Evolutionary conservation across 1,140 invertebrate species (phyloP), one percentile per base, ranked within the genome.

Genomic region (Grapholita molesta): DNA sequence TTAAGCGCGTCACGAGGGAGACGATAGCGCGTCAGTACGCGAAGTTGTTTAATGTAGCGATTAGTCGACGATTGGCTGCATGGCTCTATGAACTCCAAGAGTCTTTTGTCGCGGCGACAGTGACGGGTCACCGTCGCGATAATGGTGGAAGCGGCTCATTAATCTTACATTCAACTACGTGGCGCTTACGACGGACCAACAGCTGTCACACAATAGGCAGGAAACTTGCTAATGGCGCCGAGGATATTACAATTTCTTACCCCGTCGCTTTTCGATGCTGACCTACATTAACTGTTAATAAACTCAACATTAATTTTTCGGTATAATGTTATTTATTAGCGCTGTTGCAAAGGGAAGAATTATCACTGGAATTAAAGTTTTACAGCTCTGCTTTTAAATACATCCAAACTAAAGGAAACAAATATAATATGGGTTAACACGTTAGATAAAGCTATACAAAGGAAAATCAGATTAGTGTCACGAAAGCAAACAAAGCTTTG

Each of bases 161-260:
- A 88, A 90, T 90, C 88, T 89, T 88, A 83, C 78, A 86, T 88
- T 88, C 85, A 88, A 84, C 81, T 84, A 84, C 77, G 74, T 76
- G 73, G 70, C 42, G 65, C 65, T 35, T 32, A 32, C 65, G 38
- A 57, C 24, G 24, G 12, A 71, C 73, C 68, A 68, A 75, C 74
- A 66, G 72, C 67, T 55, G 65, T 71, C 70, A 66, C 68, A 86
- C 79, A 88, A 88, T 87, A 77, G 81, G 70, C 79, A 75, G 75
- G 73, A 87, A 87, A 83, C 76, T 80, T 78, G 78, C 75, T 87
- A 86, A 88, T 88, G 83, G 78, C 71, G 74, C 76, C 42, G 72
- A 70, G 77, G 74, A 83, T 83, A 86, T 88, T 88, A 82, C 79
- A 82, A 82, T 81, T 80, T 78, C 76, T 79, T 78, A 69, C 64